Evolutionary conservation across 30 jellyfish, hydroid and myxozoan species (phyloP).

Genomic region (Hydra vulgaris): DNA sequence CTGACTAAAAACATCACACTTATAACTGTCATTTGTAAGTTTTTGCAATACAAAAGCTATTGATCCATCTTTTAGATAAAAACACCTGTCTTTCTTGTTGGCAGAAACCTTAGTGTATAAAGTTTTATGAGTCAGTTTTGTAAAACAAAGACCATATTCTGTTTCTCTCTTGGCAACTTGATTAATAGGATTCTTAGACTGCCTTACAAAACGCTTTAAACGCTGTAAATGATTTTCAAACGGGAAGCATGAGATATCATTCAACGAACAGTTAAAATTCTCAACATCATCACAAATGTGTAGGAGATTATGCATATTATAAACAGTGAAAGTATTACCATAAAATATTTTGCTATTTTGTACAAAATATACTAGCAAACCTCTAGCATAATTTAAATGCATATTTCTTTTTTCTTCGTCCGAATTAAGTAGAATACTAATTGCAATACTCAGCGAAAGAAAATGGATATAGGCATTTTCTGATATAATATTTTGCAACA

Average conservation of each 20-base stretch:
- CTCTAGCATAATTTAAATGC: neutral
- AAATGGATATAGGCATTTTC: slow-evolving; percentile 19
- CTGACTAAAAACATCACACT: neutral
- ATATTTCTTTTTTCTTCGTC: neutral
- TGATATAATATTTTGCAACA: slow-evolving; percentile 22
- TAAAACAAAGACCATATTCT: neutral
- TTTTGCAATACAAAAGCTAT: neutral
- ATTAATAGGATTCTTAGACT: slow-evolving; percentile 3
- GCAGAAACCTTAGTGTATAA: neutral
- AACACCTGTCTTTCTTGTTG: neutral
- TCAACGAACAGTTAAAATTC: slow-evolving; percentile 25
- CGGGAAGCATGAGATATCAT: slow-evolving; percentile 34
- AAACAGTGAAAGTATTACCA: slow-evolving; percentile 35
- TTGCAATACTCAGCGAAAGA: slow-evolving; percentile 24
- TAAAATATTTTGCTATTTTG: neutral
- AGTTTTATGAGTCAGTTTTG: neutral
- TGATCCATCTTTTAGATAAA: neutral
- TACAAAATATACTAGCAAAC: neutral
- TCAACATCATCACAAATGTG: slow-evolving; percentile 35
- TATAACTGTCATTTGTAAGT: neutral
- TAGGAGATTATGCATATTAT: slow-evolving; percentile 39
- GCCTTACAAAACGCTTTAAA: slow-evolving; percentile 8
- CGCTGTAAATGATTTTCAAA: slow-evolving; percentile 24
- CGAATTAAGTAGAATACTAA: slow-evolving; percentile 12
- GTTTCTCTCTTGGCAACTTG: slow-evolving; percentile 9